These are phyloP conservation scores for Carposina sasakii DNA, from an alignment of 1,140 invertebrate species.

Conservation along the genomic window DNA sequence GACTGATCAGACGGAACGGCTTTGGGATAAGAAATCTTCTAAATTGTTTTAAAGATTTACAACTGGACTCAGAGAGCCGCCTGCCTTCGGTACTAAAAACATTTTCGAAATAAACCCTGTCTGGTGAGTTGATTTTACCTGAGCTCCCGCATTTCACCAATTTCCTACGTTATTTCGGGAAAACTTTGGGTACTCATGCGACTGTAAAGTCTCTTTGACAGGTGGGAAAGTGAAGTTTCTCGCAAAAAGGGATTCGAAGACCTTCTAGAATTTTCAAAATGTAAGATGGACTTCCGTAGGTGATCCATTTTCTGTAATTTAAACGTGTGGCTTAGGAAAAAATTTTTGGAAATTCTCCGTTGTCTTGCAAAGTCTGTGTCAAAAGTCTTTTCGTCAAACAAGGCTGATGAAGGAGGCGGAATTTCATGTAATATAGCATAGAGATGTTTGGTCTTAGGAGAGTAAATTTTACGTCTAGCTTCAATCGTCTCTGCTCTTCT, in stretches of 20 bases:
- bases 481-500: slow-evolving; percentile 14
- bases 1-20: too few relatives aligned
- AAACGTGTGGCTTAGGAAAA: not conserved
- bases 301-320: not conserved
- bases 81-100: not conserved
- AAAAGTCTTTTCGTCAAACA: not conserved
- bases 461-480: not conserved
- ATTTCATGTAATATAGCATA: not conserved
- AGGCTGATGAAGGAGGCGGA: not conserved
- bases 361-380: not conserved
- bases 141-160: not conserved
- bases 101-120: not conserved
- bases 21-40: too few relatives aligned
- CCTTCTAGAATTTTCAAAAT: not conserved
- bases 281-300: not conserved
- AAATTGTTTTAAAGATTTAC: not conserved
- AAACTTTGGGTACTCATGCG: too few relatives aligned
- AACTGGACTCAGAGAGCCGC: not conserved
- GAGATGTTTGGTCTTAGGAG: not conserved
- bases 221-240: not conserved
- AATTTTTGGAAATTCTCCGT: not conserved
- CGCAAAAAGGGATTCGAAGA: not conserved
- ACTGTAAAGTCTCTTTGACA: not conserved
- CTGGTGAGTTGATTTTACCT: not conserved
- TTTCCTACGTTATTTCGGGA: too few relatives aligned